A percentile compares a stretch with the other conserved stretches of the same genome.
phyloP scores from a whole-genome alignment of 30 jellyfish, hydroid and myxozoan genomes.

The Rhopilema esculentum region DNA sequence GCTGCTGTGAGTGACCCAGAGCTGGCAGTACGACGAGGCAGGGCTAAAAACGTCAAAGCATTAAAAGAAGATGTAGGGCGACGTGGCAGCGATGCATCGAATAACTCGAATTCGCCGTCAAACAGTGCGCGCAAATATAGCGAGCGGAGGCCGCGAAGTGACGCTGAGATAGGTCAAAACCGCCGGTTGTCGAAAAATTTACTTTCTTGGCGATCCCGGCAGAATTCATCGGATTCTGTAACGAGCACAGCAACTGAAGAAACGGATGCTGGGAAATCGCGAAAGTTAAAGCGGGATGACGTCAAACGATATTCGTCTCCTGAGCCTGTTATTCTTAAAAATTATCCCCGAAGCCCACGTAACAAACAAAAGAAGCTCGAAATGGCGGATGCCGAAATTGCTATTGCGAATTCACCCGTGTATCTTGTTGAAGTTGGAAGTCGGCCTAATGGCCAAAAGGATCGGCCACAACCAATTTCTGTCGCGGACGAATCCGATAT shows the following conservation, averaged over 20 bases:
- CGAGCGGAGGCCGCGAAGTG: slow-evolving; percentile 1
- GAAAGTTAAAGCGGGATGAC: slow-evolving; percentile 20
- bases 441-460: slow-evolving; percentile 10
- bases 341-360: slow-evolving; percentile 41
- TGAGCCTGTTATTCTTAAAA: not conserved
- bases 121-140: not conserved
- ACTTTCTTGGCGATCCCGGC: slow-evolving; percentile 51
- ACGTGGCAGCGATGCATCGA: slow-evolving; percentile 15
- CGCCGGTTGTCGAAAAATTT: slow-evolving; percentile 42
- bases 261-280: not conserved
- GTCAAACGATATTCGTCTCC: slow-evolving; percentile 51
- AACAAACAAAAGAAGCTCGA: slow-evolving; percentile 38
- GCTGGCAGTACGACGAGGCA: slow-evolving; percentile 41
- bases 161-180: not conserved
- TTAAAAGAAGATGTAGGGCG: slow-evolving; percentile 5
- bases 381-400: slow-evolving; percentile 38
- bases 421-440: slow-evolving; percentile 9
- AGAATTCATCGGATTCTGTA: slow-evolving; percentile 55
- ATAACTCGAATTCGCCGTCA: not conserved
- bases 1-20: slow-evolving; percentile 48
- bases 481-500: slow-evolving; percentile 69
- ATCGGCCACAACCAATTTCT: slow-evolving; percentile 72
- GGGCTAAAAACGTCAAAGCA: slow-evolving; percentile 27
- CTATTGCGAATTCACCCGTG: slow-evolving; percentile 47
- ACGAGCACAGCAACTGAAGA: slow-evolving; percentile 54